phyloP scores from a whole-genome alignment of 2,113 vertebrate genomes.

The Bucco capensis region DNA sequence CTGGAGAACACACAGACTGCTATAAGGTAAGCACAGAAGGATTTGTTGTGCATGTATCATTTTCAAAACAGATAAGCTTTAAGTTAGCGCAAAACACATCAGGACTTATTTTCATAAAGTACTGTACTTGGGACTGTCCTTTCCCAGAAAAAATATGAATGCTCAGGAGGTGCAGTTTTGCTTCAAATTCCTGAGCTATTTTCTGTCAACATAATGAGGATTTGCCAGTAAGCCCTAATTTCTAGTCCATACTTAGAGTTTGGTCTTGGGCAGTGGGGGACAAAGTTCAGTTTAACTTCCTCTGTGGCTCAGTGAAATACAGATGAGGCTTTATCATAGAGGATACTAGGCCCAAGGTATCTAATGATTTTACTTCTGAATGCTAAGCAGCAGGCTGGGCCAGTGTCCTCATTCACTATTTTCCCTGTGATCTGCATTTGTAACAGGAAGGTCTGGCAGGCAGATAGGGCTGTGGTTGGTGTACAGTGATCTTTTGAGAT shows the following conservation, averaged over 20 bases:
- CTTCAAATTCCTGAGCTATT: not conserved
- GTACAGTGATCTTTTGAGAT: not conserved
- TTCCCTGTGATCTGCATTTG: not conserved
- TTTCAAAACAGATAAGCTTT: not conserved
- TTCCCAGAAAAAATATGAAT: not conserved
- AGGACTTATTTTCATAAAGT: not conserved
- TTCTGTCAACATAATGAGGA: not conserved
- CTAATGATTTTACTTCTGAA: not conserved
- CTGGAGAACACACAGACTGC: slow-evolving; percentile 65
- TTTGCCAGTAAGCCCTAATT: not conserved
- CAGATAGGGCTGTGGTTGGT: not conserved
- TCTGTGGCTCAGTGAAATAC: not conserved
- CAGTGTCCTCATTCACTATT: not conserved
- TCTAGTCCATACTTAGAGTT: not conserved
- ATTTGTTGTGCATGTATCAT: not conserved
- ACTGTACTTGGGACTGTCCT: not conserved
- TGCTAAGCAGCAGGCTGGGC: not conserved
- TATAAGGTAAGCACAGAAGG: slow-evolving; percentile 27
- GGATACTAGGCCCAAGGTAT: not conserved
- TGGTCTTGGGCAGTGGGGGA: not conserved
- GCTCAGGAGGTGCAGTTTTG: not conserved
- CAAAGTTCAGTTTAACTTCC: not conserved
- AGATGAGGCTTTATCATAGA: not conserved
- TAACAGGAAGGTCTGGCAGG: not conserved
- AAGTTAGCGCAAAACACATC: not conserved